Percentiles rank a stretch among this genome's conserved stretches.
These are phyloP conservation scores for Temnothorax longispinosus DNA, from an alignment of 1,140 invertebrate species.

Conservation along the genomic window DNA sequence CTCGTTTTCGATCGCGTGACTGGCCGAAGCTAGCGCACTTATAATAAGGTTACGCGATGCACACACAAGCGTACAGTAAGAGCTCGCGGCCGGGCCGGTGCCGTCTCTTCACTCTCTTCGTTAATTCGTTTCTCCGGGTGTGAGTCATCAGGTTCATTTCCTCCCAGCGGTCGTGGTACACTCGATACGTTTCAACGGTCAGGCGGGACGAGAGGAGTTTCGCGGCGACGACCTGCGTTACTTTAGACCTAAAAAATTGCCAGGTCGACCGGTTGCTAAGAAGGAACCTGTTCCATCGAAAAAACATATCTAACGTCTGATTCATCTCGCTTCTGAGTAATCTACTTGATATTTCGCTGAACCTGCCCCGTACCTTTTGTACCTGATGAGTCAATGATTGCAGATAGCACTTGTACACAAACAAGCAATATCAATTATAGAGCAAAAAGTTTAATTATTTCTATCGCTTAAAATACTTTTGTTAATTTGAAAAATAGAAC, in stretches of 20 bases:
- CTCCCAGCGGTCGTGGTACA: constrained; percentile 47
- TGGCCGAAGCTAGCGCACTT: constrained; percentile 1
- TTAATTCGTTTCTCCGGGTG: constrained; percentile 73
- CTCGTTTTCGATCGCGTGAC: constrained; percentile 54
- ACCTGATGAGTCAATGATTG: constrained; percentile 79
- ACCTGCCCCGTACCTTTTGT: constrained; percentile 75
- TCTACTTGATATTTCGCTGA: constrained; percentile 79
- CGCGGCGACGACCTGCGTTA: neutral
- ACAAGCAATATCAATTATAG: neutral
- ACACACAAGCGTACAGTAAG: constrained; percentile 59
- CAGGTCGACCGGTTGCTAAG: constrained; percentile 63
- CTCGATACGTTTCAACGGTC: constrained; percentile 20
- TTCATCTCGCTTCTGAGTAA: constrained; percentile 83
- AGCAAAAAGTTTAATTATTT: neutral
- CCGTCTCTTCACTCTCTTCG: constrained; percentile 40
- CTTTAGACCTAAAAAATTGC: constrained; percentile 42
- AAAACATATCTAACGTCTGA: constrained; percentile 74
- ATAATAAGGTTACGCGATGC: constrained; percentile 78
- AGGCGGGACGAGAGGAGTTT: constrained; percentile 37
- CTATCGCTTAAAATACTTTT: neutral
- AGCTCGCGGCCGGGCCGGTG: constrained; percentile 53
- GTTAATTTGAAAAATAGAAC: neutral
- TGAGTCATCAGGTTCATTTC: constrained; percentile 80
- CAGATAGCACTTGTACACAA: constrained; percentile 70
- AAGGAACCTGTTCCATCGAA: constrained; percentile 77